Evolutionary conservation across 2,113 vertebrate species (phyloP), one percentile per base, ranked within the genome.

Genomic region (Antigone vipio): DNA sequence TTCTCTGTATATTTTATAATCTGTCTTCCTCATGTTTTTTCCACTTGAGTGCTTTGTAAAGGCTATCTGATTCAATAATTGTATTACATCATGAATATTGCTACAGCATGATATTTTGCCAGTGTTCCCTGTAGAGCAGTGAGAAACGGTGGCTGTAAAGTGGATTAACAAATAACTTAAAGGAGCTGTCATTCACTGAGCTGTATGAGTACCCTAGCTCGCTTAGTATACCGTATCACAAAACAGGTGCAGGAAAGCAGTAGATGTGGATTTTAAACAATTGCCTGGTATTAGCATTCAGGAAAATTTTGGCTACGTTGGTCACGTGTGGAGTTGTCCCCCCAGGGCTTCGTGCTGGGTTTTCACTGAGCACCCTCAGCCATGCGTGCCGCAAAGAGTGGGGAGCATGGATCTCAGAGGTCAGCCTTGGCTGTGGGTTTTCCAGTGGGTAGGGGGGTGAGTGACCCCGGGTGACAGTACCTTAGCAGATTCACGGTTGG

Each of bases 321-420:
- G 4, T 82, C 1, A 3, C 8, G 3, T 38, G 11, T 50, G 60
- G 52, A 29, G 15, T 15, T 59, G 55, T 35, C 9, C 21, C 14
- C 13, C 4, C 0, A 0, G 2, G 3, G 32, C 1, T 11, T 55
- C 1, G 0, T 35, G 75, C 11, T 0, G 1, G 21, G 17, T 9
- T 9, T 68, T 64, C 12, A 9, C 29, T 21, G 50, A 44, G 13
- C 6, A 1, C 30, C 18, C 42, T 69, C 38, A 50, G 30, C 56
- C 14, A 3, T 5, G 24, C 0, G 2, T 35, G 26, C 34, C 58
- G 20, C 40, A 44, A 9, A 23, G 38, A 34, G 1, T 2, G 18
- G 35, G n/a, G 24, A 67, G n/a, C 24, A 7, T 47, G 24, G 12
- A 26, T 53, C 68, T 34, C 1, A 0, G 12, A 22, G n/a, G 53